Conservation (phyloP, 2,888 invertebrate genomes). For the Ephialtes manifestator region DNA sequence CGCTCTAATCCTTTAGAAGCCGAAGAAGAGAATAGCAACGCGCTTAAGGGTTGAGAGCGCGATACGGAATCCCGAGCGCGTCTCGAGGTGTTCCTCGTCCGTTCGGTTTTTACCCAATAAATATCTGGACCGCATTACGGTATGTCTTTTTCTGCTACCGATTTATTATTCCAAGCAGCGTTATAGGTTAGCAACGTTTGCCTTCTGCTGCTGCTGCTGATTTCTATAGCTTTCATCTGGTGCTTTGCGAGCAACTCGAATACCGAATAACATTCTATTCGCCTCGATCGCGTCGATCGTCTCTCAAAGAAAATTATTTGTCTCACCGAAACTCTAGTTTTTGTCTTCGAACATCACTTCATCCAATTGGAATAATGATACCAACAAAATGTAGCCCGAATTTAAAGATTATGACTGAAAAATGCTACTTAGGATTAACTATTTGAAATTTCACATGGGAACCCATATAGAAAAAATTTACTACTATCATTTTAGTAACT, state of each 20-base stretch:
- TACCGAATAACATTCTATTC: conserved; percentile 51
- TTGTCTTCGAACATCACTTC: conserved; percentile 17
- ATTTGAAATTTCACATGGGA: not conserved
- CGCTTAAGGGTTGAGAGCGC: conserved; percentile 23
- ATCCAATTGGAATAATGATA: conserved; percentile 19
- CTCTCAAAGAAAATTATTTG: conserved; percentile 46
- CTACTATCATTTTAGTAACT: too few relatives aligned
- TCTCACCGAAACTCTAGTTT: conserved; percentile 15
- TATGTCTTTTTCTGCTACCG: conserved; percentile 78
- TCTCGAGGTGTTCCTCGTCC: conserved; percentile 68
- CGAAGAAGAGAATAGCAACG: conserved; percentile 74
- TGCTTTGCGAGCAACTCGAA: conserved; percentile 59
- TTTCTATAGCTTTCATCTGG: conserved; percentile 52
- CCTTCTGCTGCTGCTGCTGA: conserved; percentile 27
- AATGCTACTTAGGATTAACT: not conserved
- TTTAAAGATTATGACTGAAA: not conserved
- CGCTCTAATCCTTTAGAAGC: conserved; percentile 76
- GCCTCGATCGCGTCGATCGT: conserved; percentile 28
- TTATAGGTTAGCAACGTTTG: conserved; percentile 45
- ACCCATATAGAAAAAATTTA: too few relatives aligned
- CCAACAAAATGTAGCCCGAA: not conserved
- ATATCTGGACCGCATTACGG: conserved; percentile 81
- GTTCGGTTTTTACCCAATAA: conserved; percentile 81
- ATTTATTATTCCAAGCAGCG: conserved; percentile 78
- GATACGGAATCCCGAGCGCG: conserved; percentile 68